These are phyloP conservation scores for Penaeus monodon DNA, from an alignment of 2,888 invertebrate genomes.

Conservation along the genomic window DNA sequence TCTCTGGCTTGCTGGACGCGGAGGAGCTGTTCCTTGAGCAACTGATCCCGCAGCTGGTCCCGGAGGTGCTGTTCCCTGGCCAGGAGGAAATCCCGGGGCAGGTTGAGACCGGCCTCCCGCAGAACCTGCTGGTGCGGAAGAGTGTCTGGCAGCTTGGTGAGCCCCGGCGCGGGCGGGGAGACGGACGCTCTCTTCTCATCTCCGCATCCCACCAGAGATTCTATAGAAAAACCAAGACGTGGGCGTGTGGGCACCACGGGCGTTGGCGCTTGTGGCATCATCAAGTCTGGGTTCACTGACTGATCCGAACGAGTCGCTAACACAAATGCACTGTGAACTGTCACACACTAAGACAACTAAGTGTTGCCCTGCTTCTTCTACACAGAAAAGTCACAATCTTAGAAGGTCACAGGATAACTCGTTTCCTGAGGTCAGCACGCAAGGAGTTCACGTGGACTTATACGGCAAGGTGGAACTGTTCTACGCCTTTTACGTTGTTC, in stretches of 20 bases:
- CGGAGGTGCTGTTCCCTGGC: constrained; percentile 57
- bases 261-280: constrained; percentile 64
- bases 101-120: not conserved
- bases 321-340: constrained; percentile 13
- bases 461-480: constrained; percentile 51
- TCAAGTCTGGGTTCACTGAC: constrained; percentile 36
- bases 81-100: constrained; percentile 52
- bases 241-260: constrained; percentile 60
- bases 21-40: constrained; percentile 51
- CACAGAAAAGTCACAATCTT: constrained; percentile 15
- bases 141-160: too few species aligned
- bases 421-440: constrained; percentile 44
- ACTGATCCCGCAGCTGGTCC: constrained; percentile 52
- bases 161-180: constrained; percentile 18
- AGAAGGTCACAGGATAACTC: constrained; percentile 35
- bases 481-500: constrained; percentile 55
- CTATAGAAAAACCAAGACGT: constrained; percentile 60
- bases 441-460: constrained; percentile 59
- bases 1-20: constrained; percentile 48
- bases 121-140: too few species aligned
- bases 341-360: constrained; percentile 17
- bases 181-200: constrained; percentile 46
- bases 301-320: not conserved
- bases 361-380: constrained; percentile 10
- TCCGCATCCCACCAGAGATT: constrained; percentile 58